These are phyloP conservation scores for Mylabris phalerata DNA, from an alignment of 1,140 invertebrate genomes.

Conservation along the genomic window DNA sequence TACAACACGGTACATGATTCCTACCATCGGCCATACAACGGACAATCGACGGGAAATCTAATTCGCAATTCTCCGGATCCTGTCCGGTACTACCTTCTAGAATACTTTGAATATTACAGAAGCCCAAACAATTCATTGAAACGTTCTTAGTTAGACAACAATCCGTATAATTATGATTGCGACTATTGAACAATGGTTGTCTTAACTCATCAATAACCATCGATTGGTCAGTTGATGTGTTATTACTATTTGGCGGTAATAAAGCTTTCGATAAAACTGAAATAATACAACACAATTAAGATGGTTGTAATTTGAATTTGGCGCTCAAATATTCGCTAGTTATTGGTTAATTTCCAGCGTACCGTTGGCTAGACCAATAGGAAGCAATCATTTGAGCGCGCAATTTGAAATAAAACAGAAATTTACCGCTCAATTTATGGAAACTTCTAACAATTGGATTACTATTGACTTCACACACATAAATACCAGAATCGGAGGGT, in stretches of 20 bases:
- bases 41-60: slow-evolving; percentile 69
- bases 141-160: slow-evolving; percentile 67
- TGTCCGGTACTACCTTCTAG: slow-evolving; percentile 69
- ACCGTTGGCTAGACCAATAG: no score
- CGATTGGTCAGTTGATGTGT: slow-evolving; percentile 38
- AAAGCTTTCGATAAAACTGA: slow-evolving; percentile 51
- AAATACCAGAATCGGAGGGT: slow-evolving; percentile 64
- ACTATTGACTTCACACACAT: slow-evolving; percentile 78
- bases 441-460: slow-evolving; percentile 66
- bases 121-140: slow-evolving; percentile 60
- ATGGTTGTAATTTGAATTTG: no score
- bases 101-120: slow-evolving; percentile 76
- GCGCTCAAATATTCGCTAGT: no score
- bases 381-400: no score
- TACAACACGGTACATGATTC: slow-evolving; percentile 78
- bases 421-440: slow-evolving; percentile 63
- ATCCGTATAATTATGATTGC: slow-evolving; percentile 65
- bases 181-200: slow-evolving; percentile 39
- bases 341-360: no score
- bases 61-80: slow-evolving; percentile 70
- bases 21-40: slow-evolving; percentile 68
- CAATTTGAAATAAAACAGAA: no score
- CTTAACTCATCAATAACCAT: slow-evolving; percentile 43
- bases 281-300: slow-evolving; percentile 18
- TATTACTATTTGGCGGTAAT: slow-evolving; percentile 44